Evolutionary conservation across 2,797 vertebrate genomes (phyloP).

Genomic region (Emydoidea blandingii): DNA sequence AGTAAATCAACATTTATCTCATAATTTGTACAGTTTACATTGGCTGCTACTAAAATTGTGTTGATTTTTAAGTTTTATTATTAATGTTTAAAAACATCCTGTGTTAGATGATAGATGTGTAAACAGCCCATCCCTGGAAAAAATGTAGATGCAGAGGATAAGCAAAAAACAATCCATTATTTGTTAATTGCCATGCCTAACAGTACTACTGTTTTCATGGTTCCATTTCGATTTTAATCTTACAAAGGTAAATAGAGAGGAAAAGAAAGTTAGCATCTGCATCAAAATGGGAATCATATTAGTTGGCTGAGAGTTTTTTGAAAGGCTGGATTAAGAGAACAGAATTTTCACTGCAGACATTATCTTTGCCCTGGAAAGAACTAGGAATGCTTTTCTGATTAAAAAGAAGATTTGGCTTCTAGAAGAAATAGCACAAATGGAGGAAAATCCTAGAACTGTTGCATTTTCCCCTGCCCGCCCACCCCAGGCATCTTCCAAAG

Average conservation of each 20-base stretch:
- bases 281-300: neutral
- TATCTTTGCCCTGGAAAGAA: neutral
- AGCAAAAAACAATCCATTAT: too few species aligned
- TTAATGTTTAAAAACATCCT: neutral
- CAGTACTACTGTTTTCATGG: neutral
- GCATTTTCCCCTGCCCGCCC: neutral
- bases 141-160: too few species aligned
- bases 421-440: neutral
- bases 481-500: neutral
- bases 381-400: neutral
- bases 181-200: neutral
- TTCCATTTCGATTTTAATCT: neutral
- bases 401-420: neutral
- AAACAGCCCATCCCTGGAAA: too few species aligned
- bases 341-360: neutral
- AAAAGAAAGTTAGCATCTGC: neutral
- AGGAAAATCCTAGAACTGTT: neutral
- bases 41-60: neutral
- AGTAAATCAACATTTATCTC: neutral
- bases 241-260: neutral
- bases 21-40: accelerated
- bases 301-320: neutral
- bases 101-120: too few species aligned
- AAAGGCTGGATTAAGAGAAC: neutral
- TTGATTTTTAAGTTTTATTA: neutral